Evolutionary conservation across 2,113 vertebrate species (phyloP).

Genomic region (Austrofundulus limnaeus): DNA sequence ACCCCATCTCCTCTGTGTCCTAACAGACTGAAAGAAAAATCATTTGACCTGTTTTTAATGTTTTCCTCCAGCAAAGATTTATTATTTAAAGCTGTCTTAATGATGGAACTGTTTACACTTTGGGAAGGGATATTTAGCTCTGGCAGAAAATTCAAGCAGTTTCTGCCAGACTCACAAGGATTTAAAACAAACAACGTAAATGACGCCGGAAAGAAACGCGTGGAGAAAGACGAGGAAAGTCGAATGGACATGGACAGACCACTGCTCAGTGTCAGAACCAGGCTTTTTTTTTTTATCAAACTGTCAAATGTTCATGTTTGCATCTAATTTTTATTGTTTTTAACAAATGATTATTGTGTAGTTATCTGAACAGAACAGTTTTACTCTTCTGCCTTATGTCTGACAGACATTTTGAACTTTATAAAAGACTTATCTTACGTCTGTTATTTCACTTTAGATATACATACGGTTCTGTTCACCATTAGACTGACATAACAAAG

Average conservation of each 20-base stretch:
- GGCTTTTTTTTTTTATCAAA: slow-evolving; percentile 41
- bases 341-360: slow-evolving; percentile 62
- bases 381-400: slow-evolving; percentile 65
- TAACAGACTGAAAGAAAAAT: too few species aligned
- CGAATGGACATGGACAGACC: slow-evolving; percentile 68
- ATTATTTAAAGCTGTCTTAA: slow-evolving; percentile 77
- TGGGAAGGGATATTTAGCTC: slow-evolving; percentile 64
- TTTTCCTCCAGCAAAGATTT: slow-evolving; percentile 49
- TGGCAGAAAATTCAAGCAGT: slow-evolving; percentile 47
- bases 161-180: slow-evolving; percentile 46
- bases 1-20: slow-evolving; percentile 97
- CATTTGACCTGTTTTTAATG: slow-evolving; percentile 6
- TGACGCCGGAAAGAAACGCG: slow-evolving; percentile 43
- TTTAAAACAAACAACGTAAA: slow-evolving; percentile 33
- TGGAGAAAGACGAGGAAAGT: slow-evolving; percentile 39
- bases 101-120: slow-evolving; percentile 83
- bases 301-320: slow-evolving; percentile 58
- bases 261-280: slow-evolving; percentile 61
- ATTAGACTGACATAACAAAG: slow-evolving; percentile 68
- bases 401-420: slow-evolving; percentile 58
- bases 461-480: slow-evolving; percentile 70
- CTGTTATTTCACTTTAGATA: slow-evolving; percentile 67
- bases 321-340: slow-evolving; percentile 61
- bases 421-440: slow-evolving; percentile 54
- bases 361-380: slow-evolving; percentile 58